Evolutionary conservation across 2,888 invertebrate genomes (phyloP), one percentile per base, ranked within the genome.

Genomic region (Hypselothyrea guttata): DNA sequence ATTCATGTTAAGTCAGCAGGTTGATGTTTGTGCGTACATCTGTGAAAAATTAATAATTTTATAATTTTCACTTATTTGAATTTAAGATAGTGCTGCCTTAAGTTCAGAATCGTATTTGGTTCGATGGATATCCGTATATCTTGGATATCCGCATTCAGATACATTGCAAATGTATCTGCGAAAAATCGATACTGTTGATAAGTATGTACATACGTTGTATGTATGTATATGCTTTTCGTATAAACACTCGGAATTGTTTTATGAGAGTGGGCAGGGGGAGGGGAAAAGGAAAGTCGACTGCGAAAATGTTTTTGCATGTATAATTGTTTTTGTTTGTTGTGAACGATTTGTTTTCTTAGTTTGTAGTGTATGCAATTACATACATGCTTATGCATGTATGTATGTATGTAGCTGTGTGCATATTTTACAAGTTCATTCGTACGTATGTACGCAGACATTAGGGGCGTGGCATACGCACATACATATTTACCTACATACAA

Each of bases 181-280:
- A 70, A 70, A 73, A 73, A 70, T 70, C 73, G 73, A 73, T 69
- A 72, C 44, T 67, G 48, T 49, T 60, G 46, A 59, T 68, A 54
- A 54, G 53, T 67, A 59, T 49, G 47, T 68, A 70, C 47, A 53
- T 62, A 33, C 9, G 8, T 2, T 15, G 16, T 54, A 47, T 47
- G 34, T 40, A 11, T 12, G 15, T 47, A 22, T 49, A 55, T 41
- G 35, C 31, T 34, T 16, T 7, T n/a, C 28, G 27, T 47, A 27
- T 44, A 31, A 16, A 35, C 33, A 56, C 38, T 15, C 11, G 28
- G 28, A 4, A 22, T 22, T 22, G 22, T 22, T 22, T 22, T 22
- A 22, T 5, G 22, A 22, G 5, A 22, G 22, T 4, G 5, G 5
- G 5, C 2, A 5, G 5, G 22, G 5, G 5, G 5, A 22, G 5